phyloP scores from a whole-genome alignment of 2,113 vertebrate genomes.

The Aspiorhynchus laticeps region DNA sequence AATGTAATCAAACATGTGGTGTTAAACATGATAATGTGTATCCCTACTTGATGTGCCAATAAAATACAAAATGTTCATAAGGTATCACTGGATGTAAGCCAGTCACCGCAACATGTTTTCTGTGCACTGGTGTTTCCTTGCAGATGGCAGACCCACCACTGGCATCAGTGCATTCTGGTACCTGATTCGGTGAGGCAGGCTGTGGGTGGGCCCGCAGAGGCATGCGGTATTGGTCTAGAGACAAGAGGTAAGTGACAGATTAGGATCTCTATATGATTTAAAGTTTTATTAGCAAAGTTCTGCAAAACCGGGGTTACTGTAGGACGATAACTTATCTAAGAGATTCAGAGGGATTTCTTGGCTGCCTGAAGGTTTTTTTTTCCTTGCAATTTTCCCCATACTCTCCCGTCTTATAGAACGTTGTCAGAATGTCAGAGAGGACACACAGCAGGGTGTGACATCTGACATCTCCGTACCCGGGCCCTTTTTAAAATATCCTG shows the following conservation, averaged over 20 bases:
- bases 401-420: background rate
- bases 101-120: background rate
- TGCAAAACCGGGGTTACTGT: background rate
- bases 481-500: constrained; percentile 33
- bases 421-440: constrained; percentile 5
- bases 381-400: background rate
- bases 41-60: background rate
- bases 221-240: constrained; percentile 81
- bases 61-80: background rate
- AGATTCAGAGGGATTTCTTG: background rate
- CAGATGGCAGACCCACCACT: constrained; percentile 84
- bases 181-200: constrained; percentile 75
- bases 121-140: background rate
- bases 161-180: constrained; percentile 81
- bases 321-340: background rate
- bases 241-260: constrained; percentile 77
- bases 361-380: constrained; percentile 13
- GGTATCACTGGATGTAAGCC: background rate
- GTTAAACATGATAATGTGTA: background rate
- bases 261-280: background rate
- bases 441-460: constrained; percentile 7
- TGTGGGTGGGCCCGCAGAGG: constrained; percentile 67
- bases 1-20: constrained; percentile 4
- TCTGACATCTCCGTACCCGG: background rate
- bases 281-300: constrained; percentile 2